Base-by-base conservation (phyloP, 2,797 vertebrate species). In the Natrix natrix region DNA sequence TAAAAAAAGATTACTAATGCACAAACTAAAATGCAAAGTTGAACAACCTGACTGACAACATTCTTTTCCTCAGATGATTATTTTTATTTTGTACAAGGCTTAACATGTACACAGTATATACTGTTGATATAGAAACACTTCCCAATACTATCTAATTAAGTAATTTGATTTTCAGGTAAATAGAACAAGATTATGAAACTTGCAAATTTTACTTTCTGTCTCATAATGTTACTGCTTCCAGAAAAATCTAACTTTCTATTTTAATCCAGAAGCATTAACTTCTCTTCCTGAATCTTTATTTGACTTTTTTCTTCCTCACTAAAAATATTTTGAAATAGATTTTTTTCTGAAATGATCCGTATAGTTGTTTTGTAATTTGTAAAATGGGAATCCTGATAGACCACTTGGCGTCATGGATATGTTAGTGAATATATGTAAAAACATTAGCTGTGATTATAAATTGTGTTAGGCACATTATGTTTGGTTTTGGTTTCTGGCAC, bases 21-120 rank as follows among this genome's bases (percentile, higher is more conserved):
- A 91, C 28, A 11, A 91, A 52, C 5, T 93, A 60, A 74, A 43
- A 63, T 90, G 93, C 10, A 0, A 92, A 92, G 88, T 86, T 86
- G 60, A 59, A 57, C 26, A 26, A 74, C 91, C 56, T 26, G 48
- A 54, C 90, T 87, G 43, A n/a, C 2, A 7, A 11, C 17, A 91
- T 89, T 92, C 24, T 92, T 94, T 7, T n/a, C 61, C 24, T 57
- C 56, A 59, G 0, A 1, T 89, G 59, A 63, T 26, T 91, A 3
- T 43, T 94, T 93, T 86, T 94, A 66, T 24, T 55, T 8, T 17
- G 14, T 61, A 24, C 74, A 78, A 17, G 37, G 20, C 3, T 48
- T 55, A 43, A 89, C 91, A 61, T 91, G 28, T 11, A 0, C 74
- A 57, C 3, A 91, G 56, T 43, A 92, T 20, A 37, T 55, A 87